Evolutionary conservation across 2,113 vertebrate species (phyloP).

Genomic region (Pachycephala philippinensis): DNA sequence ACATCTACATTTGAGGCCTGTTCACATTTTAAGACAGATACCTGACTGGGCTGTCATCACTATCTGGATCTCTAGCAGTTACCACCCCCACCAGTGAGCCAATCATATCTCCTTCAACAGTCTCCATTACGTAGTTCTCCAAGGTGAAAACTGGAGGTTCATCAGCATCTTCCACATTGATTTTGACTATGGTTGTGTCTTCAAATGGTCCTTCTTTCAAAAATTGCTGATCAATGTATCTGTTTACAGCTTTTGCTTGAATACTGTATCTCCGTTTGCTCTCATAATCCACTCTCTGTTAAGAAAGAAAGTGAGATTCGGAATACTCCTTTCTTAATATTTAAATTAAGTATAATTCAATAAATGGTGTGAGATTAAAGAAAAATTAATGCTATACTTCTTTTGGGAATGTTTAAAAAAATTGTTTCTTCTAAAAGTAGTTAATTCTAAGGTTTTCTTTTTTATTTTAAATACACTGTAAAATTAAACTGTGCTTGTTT

Average conservation of each 20-base stretch:
- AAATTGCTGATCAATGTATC: constrained; percentile 73
- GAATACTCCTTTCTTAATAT: neutral
- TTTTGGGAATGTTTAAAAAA: neutral
- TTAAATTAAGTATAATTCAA: neutral
- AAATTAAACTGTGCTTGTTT: neutral
- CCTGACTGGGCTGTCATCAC: constrained; percentile 77
- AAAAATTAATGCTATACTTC: neutral
- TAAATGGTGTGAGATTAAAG: neutral
- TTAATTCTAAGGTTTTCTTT: neutral
- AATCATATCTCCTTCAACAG: constrained; percentile 71
- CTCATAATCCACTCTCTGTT: constrained; percentile 88
- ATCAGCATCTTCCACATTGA: constrained; percentile 85
- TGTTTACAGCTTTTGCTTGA: constrained; percentile 79
- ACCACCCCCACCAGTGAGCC: constrained; percentile 78
- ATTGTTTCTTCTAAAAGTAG: neutral
- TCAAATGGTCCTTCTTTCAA: constrained; percentile 66
- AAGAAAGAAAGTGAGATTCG: neutral
- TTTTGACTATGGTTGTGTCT: constrained; percentile 82
- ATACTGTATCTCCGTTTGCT: constrained; percentile 77
- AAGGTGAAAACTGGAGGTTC: constrained; percentile 86
- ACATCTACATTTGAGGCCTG: neutral
- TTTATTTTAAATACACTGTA: neutral
- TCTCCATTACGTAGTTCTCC: constrained; percentile 78
- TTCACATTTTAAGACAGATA: constrained; percentile 20
- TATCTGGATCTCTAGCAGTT: constrained; percentile 84